phyloP scores from a whole-genome alignment of 2,113 vertebrate species.

The Paedocypris sp. region DNA sequence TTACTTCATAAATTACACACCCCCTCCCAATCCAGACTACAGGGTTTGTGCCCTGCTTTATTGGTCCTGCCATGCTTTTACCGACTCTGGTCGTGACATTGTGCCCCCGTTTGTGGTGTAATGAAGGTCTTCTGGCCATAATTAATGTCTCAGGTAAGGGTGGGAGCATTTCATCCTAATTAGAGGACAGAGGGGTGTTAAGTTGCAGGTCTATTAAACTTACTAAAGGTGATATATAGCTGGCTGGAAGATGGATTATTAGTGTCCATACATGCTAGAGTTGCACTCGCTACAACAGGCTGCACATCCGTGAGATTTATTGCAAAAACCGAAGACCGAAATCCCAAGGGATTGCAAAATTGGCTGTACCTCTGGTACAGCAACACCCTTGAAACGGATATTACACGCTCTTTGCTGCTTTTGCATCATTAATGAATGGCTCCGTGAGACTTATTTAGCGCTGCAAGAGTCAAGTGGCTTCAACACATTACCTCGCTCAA shows the following conservation, averaged over 20 bases:
- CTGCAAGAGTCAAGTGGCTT: not conserved
- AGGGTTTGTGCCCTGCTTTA: constrained; percentile 32
- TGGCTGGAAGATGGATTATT: constrained; percentile 16
- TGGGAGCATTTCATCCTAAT: constrained; percentile 40
- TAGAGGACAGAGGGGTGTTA: constrained; percentile 43
- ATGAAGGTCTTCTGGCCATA: constrained; percentile 40
- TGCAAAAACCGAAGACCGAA: not conserved
- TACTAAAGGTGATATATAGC: constrained; percentile 40
- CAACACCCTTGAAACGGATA: too few relatives aligned
- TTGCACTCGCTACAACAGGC: too few relatives aligned
- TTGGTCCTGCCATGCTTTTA: constrained; percentile 47
- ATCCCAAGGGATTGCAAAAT: not conserved
- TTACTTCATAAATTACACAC: constrained; percentile 30
- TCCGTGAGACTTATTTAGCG: not conserved
- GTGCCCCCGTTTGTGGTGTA: constrained; percentile 41
- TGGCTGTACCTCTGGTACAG: not conserved
- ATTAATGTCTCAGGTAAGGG: constrained; percentile 47
- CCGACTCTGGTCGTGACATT: constrained; percentile 40
- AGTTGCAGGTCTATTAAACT: constrained; percentile 44
- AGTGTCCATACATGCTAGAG: not conserved
- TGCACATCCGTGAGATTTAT: too few relatives aligned
- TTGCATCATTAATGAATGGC: too few relatives aligned
- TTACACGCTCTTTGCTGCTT: too few relatives aligned
- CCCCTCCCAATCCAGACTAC: constrained; percentile 15
- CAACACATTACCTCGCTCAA: not conserved